Base-by-base conservation (phyloP, 2,113 vertebrate genomes). In the Trematocara variabile region DNA sequence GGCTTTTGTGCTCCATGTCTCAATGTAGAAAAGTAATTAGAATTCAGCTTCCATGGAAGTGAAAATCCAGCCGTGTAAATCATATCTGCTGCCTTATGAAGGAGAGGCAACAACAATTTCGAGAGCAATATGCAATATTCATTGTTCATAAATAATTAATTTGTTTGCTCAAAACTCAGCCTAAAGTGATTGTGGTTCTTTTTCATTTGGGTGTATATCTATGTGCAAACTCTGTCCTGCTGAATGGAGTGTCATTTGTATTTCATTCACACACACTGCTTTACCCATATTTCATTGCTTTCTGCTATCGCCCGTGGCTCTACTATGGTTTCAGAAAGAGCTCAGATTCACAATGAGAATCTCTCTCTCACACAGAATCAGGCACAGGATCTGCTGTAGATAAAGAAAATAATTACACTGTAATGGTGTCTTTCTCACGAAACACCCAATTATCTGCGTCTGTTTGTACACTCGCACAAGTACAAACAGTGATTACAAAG, bases 81-180 rank as follows among this genome's bases (percentile, higher is more conserved):
- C 92, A 90, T 92, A 94, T 95, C 93, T 89, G 79, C 83, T 65
- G 85, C 82, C 90, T 91, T 92, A 94, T 91, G 87, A 93, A 85
- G 88, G 79, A 90, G 88, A 93, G 77, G 88, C 90, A 93, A 92
- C 92, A 92, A 94, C 90, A 91, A 89, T 93, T 95, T 94, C 93
- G 85, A 92, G 92, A 94, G 91, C 92, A 87, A 93, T 89, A 95
- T 95, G 94, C 93, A 95, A 95, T 94, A 95, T 95, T 95, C 93
- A 95, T 94, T 86, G 83, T 91, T 92, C 92, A 93, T 95, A 90
- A 95, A 95, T 94, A 92, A 94, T 95, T 93, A 83, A 95, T 94
- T 91, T 95, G 95, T 95, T 95, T 94, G 92, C 95, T 93, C 88
- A 60, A 90, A 86, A 91, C 90, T 93, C 89, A 82, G 90, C 82